These are phyloP conservation scores for Zaprionus kolodkinae DNA, from an alignment of 1,140 invertebrate species.

Conservation along the genomic window DNA sequence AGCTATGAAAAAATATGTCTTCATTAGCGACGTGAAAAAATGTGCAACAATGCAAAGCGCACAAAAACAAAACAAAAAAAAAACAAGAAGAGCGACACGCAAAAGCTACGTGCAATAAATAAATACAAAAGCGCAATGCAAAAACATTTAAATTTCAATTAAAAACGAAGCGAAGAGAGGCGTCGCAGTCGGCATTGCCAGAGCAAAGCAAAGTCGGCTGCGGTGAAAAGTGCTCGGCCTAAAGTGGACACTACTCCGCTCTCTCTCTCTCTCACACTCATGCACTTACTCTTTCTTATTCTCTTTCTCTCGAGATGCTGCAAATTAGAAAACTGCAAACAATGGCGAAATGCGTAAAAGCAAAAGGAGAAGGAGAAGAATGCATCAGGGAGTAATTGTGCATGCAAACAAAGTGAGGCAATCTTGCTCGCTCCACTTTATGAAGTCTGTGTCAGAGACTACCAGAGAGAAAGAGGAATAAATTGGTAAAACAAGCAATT, in stretches of 20 bases:
- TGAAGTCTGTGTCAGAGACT: not conserved
- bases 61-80: conserved; percentile 38
- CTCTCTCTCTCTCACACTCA: not conserved
- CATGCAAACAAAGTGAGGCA: conserved; percentile 60
- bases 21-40: conserved; percentile 75
- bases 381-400: conserved; percentile 59
- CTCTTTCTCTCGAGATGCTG: conserved; percentile 16
- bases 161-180: conserved; percentile 49
- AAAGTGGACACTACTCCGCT: conserved; percentile 68
- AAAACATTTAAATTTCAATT: conserved; percentile 83
- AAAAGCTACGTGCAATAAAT: conserved; percentile 65
- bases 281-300: not conserved
- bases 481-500: not conserved
- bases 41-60: conserved; percentile 62
- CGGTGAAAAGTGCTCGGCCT: conserved; percentile 48
- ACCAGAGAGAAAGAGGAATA: not conserved
- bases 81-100: conserved; percentile 1
- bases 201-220: conserved; percentile 35
- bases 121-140: conserved; percentile 73
- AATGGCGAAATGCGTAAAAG: conserved; percentile 59
- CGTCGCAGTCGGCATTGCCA: not conserved
- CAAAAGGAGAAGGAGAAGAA: conserved; percentile 39
- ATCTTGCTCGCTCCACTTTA: conserved; percentile 21
- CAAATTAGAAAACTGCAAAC: conserved; percentile 73
- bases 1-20: conserved; percentile 80